Base-by-base conservation (phyloP, 2,797 vertebrate species). In the Xenops minutus region DNA sequence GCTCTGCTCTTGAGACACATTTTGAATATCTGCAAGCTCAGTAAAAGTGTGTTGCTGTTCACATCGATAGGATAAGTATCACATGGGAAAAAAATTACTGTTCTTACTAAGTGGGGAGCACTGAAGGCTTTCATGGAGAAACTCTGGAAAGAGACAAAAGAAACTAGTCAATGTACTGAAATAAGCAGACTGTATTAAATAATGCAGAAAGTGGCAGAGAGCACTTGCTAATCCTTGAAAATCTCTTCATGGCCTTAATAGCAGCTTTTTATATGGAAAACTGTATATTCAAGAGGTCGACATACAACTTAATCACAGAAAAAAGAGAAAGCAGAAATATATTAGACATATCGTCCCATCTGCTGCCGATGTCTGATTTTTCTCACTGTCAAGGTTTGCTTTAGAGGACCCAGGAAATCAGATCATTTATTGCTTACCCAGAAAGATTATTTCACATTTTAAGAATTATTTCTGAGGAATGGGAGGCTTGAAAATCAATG, bases 91-190 rank as follows among this genome's bases (percentile, higher is more conserved):
- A 76, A 69, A 44, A 12, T 30, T 1, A 62, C 58, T 58, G 21
- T 75, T 95, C 94, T 95, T 93, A 97, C 92, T 84, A 93, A 95
- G 43, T 88, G 3, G 14, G 86, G 91, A 84, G 91, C 34, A 76
- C 89, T 91, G 73, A 88, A 10, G 7, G 66, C 71, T 95, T 90
- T 76, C 74, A 79, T 78, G 69, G 62, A 64, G 62, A 94, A 92
- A 85, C 41, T 93, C 95, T 93, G 83, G 56, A 94, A 95, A 93
- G 54, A 92, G 54, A 94, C 74, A 96, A 95, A 94, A 64, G 43
- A 18, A 69, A 37, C 13, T 49, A 74, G 29, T 96, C 54, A 95
- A 73, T 77, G 49, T 55, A 59, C 37, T 78, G 61, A 86, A 92
- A n/a, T 62, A 72, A 62, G 77, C 30, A 72, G 73, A 73, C 39